phyloP scores from a whole-genome alignment of 2,888 invertebrate species.

The Galeopsomyia nigrocyanea region DNA sequence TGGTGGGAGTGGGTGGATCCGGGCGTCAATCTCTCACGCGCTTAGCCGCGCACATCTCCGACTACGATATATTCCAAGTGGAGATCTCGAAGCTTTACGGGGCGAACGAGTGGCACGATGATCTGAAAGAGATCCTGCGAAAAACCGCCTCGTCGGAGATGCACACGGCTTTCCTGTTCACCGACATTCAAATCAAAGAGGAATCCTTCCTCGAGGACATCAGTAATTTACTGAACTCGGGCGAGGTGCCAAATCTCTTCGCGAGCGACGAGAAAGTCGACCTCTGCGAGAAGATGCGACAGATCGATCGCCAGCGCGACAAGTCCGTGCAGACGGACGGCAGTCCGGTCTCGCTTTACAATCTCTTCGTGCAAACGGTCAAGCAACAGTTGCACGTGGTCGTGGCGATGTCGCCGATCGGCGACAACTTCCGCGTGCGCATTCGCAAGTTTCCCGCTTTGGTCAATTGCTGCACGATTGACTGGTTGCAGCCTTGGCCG shows the following conservation, averaged over 20 bases:
- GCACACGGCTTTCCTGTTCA: slow-evolving; percentile 90
- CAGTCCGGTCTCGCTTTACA: slow-evolving; percentile 89
- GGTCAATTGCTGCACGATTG: slow-evolving; percentile 95
- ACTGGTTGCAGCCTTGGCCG: slow-evolving; percentile 98
- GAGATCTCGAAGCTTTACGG: slow-evolving; percentile 92
- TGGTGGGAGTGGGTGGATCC: slow-evolving; percentile 94
- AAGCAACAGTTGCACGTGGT: slow-evolving; percentile 92
- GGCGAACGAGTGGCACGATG: slow-evolving; percentile 90
- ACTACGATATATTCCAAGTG: slow-evolving; percentile 92
- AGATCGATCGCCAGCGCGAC: slow-evolving; percentile 90
- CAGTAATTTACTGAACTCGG: slow-evolving; percentile 91
- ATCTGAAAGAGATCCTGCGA: slow-evolving; percentile 83
- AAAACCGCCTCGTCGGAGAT: slow-evolving; percentile 87
- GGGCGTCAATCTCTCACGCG: slow-evolving; percentile 93
- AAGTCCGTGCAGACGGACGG: slow-evolving; percentile 93
- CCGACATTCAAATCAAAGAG: slow-evolving; percentile 94
- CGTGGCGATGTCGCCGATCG: slow-evolving; percentile 92
- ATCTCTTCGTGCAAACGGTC: slow-evolving; percentile 89
- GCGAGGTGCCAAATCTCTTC: slow-evolving; percentile 94
- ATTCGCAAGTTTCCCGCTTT: slow-evolving; percentile 93
- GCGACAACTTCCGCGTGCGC: slow-evolving; percentile 84
- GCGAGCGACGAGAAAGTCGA: slow-evolving; percentile 88
- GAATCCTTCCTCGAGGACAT: slow-evolving; percentile 94
- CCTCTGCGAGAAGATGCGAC: slow-evolving; percentile 93
- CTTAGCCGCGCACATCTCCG: slow-evolving; percentile 91